A percentile compares a stretch with the other conserved stretches of the same genome.
Conservation (phyloP, 2,888 invertebrate species). For the Macrosiphum euphorbiae region DNA sequence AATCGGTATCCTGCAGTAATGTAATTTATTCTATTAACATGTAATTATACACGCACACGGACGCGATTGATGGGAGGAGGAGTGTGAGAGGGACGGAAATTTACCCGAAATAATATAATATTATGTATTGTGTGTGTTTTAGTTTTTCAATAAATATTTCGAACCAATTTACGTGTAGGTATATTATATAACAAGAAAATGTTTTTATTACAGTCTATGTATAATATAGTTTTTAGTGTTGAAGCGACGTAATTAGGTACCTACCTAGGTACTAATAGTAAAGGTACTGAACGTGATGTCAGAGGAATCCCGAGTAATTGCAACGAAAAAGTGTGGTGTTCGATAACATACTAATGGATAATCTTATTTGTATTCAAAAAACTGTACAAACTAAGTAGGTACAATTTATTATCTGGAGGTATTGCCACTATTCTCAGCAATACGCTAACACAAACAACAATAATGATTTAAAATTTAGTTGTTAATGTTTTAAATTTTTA, state of each 20-base stretch:
- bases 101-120: neutral
- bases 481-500: neutral
- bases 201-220: neutral
- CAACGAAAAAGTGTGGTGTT: neutral
- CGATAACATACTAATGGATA: neutral
- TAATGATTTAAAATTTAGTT: neutral
- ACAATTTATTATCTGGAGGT: neutral
- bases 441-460: neutral
- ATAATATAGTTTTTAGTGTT: neutral
- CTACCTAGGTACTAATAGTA: neutral
- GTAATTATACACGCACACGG: slow-evolving; percentile 6
- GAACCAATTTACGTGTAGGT: neutral
- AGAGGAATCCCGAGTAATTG: neutral
- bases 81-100: neutral
- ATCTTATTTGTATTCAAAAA: neutral
- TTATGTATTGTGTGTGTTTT: neutral
- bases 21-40: slow-evolving; percentile 49
- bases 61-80: neutral
- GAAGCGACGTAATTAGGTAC: neutral
- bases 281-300: neutral
- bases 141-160: neutral
- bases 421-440: neutral
- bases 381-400: neutral
- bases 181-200: neutral
- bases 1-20: slow-evolving; percentile 16